Percentiles rank a stretch among this genome's conserved stretches.
phyloP scores from a whole-genome alignment of 2,888 invertebrate genomes.

The Diaphora mendica region DNA sequence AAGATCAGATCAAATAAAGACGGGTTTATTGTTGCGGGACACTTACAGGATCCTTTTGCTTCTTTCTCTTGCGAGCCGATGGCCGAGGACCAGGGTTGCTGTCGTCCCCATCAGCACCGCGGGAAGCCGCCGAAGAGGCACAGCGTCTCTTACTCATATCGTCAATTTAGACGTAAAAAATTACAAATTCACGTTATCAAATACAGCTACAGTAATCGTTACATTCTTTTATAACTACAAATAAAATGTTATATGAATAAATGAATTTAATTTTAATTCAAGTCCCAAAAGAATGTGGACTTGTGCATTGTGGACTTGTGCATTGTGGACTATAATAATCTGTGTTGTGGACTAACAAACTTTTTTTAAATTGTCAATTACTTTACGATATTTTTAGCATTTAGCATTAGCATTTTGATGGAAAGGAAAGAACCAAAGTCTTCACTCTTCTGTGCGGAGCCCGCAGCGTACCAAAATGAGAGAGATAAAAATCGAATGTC shows the following conservation, averaged over 20 bases:
- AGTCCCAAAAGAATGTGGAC: background rate
- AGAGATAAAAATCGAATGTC: background rate
- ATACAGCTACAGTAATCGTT: background rate
- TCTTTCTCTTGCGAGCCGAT: constrained; percentile 88
- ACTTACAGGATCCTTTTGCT: constrained; percentile 91
- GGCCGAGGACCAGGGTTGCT: constrained; percentile 85
- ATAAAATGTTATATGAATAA: background rate
- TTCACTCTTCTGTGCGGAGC: background rate
- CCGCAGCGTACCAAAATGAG: background rate
- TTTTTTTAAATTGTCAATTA: background rate
- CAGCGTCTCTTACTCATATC: constrained; percentile 92
- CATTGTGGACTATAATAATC: too few species aligned
- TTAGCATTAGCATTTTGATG: too few species aligned
- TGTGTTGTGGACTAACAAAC: background rate
- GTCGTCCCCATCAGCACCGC: constrained; percentile 89
- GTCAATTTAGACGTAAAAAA: background rate
- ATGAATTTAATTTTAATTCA: background rate
- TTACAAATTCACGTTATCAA: background rate
- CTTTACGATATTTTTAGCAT: background rate
- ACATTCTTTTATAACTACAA: background rate
- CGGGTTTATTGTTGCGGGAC: background rate
- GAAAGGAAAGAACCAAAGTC: background rate
- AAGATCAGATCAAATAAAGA: too few species aligned
- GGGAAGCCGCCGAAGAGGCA: constrained; percentile 93
- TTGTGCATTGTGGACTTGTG: too few species aligned